phyloP scores from a whole-genome alignment of 2,113 vertebrate genomes.

The Hymenochirus boettgeri region DNA sequence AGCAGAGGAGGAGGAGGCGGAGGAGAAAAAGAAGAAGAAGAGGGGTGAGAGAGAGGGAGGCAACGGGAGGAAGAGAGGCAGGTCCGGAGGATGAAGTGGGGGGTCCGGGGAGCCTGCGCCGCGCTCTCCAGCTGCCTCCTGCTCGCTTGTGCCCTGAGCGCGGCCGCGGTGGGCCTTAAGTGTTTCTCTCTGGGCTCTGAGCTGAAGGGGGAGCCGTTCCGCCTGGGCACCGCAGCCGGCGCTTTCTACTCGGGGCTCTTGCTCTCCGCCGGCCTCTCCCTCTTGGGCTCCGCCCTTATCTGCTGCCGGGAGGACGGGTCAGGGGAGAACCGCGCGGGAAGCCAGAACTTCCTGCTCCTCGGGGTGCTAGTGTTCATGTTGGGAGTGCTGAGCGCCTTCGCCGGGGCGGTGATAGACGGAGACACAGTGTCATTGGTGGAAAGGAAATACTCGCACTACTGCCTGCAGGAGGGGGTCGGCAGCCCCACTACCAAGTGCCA shows the following conservation, averaged over 20 bases:
- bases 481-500: slow-evolving; percentile 66
- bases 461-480: slow-evolving; percentile 59
- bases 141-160: slow-evolving; percentile 86
- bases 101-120: slow-evolving; percentile 89
- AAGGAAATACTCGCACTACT: slow-evolving; percentile 87
- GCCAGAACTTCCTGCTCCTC: slow-evolving; percentile 85
- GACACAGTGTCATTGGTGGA: slow-evolving; percentile 88
- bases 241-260: slow-evolving; percentile 90
- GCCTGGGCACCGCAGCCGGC: slow-evolving; percentile 78
- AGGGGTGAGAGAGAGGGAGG: slow-evolving; percentile 48
- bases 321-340: slow-evolving; percentile 62
- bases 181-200: slow-evolving; percentile 83
- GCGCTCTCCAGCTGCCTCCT: slow-evolving; percentile 86
- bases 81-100: slow-evolving; percentile 93
- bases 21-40: slow-evolving; percentile 79
- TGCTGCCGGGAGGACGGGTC: slow-evolving; percentile 64
- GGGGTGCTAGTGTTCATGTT: slow-evolving; percentile 85
- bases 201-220: slow-evolving; percentile 84
- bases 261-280: slow-evolving; percentile 75
- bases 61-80: slow-evolving; percentile 64
- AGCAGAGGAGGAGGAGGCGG: slow-evolving; percentile 63
- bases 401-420: slow-evolving; percentile 90
- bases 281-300: slow-evolving; percentile 77
- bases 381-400: slow-evolving; percentile 88
- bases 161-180: slow-evolving; percentile 85